Conservation (phyloP, 2,888 invertebrate species). For the Malacosoma neustria region DNA sequence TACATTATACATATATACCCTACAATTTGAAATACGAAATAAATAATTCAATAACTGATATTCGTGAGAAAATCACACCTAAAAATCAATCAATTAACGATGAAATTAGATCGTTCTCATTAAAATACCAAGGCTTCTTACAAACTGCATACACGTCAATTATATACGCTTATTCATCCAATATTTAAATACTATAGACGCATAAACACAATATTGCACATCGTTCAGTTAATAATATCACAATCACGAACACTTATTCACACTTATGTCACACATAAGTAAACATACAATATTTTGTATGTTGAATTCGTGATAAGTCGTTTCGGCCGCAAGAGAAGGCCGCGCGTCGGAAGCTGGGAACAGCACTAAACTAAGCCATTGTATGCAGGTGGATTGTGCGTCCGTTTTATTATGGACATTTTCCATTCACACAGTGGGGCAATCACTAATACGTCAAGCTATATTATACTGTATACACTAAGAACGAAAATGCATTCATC, state of each 20-base stretch:
- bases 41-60: conserved; percentile 24
- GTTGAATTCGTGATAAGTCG: conserved; percentile 24
- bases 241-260: conserved; percentile 17
- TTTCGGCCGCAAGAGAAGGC: conserved; percentile 35
- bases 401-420: conserved; percentile 64
- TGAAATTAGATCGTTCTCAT: conserved; percentile 31
- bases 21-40: no score
- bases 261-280: conserved; percentile 22
- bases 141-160: conserved; percentile 24
- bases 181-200: conserved; percentile 10
- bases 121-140: conserved; percentile 34
- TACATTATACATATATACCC: no score
- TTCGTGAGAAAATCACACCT: conserved; percentile 34
- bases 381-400: conserved; percentile 71
- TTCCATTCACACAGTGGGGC: conserved; percentile 65
- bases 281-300: conserved; percentile 14
- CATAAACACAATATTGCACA: background rate
- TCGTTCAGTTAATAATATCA: conserved; percentile 4
- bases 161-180: conserved; percentile 17
- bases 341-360: conserved; percentile 66
- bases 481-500: no score
- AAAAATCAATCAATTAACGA: conserved; percentile 23
- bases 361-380: conserved; percentile 68
- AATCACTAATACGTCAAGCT: conserved; percentile 25
- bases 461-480: no score